Percentiles rank a stretch among this genome's conserved stretches.
Conservation (phyloP, 2,797 vertebrate species). For the Manis javanica region DNA sequence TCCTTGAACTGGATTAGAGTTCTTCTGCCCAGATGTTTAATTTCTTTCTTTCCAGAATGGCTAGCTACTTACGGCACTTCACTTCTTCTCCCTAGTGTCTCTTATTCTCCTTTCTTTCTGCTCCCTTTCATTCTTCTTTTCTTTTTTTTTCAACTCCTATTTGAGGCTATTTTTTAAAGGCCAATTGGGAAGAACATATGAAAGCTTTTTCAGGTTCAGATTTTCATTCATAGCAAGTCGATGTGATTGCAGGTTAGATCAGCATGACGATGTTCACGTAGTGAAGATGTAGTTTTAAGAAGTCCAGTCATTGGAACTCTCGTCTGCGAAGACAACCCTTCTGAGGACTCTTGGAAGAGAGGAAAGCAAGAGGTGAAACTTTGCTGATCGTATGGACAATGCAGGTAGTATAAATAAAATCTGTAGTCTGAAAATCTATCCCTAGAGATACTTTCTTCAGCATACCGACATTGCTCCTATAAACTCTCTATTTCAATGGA, state of each 20-base stretch:
- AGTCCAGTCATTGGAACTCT: not conserved
- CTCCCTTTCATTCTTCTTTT: not conserved
- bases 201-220: not conserved
- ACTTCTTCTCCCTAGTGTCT: not conserved
- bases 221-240: not conserved
- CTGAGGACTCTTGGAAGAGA: not conserved
- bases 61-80: not conserved
- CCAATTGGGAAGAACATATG: not conserved
- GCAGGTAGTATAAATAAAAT: not conserved
- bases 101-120: not conserved
- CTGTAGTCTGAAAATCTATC: not conserved
- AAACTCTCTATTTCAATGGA: not conserved
- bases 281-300: not conserved
- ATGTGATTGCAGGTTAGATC: not conserved
- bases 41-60: not conserved
- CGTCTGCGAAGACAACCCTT: not conserved
- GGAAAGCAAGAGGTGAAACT: not conserved
- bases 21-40: not conserved
- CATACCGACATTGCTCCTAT: not conserved
- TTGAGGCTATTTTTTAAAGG: not conserved
- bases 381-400: not conserved
- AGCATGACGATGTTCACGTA: fast-evolving
- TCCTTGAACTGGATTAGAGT: not conserved
- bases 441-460: not conserved
- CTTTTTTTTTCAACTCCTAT: not conserved